Percentiles rank a stretch among this genome's conserved stretches.
These are phyloP conservation scores for Dynastes hyllus DNA, from an alignment of 2,888 invertebrate species.

Conservation along the genomic window DNA sequence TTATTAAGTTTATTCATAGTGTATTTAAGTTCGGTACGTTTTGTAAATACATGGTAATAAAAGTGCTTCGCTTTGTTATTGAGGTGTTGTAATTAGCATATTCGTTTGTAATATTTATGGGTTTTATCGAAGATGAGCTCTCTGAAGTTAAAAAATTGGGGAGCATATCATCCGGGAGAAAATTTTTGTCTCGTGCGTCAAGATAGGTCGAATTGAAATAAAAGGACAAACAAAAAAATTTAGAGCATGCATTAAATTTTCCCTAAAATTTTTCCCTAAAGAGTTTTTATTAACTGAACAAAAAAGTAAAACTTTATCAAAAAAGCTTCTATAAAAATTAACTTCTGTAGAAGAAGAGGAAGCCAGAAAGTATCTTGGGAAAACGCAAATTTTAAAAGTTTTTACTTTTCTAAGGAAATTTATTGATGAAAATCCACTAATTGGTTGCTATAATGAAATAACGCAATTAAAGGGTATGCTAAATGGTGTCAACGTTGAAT, in stretches of 20 bases:
- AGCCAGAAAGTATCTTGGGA: slow-evolving; percentile 74
- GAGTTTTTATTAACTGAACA: slow-evolving; percentile 77
- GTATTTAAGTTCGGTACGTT: neutral
- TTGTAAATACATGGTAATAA: neutral
- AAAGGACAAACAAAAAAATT: slow-evolving; percentile 76
- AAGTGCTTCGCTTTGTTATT: slow-evolving; percentile 3
- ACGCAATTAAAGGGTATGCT: slow-evolving; percentile 75
- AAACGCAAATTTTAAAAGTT: slow-evolving; percentile 76
- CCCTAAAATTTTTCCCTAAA: slow-evolving; percentile 77
- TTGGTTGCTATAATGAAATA: slow-evolving; percentile 83
- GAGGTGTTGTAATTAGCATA: neutral
- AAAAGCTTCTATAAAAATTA: slow-evolving; percentile 77
- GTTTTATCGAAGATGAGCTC: slow-evolving; percentile 79
- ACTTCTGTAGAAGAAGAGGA: slow-evolving; percentile 78
- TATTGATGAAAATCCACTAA: slow-evolving; percentile 80
- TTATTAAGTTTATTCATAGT: too few species aligned
- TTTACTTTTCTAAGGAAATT: slow-evolving; percentile 78
- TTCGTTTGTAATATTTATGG: slow-evolving; percentile 69
- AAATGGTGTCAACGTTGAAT: slow-evolving; percentile 71
- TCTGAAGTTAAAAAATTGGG: slow-evolving; percentile 77
- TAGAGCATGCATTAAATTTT: slow-evolving; percentile 80
- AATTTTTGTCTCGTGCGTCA: slow-evolving; percentile 80
- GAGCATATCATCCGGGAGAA: slow-evolving; percentile 78
- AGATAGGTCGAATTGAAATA: slow-evolving; percentile 79
- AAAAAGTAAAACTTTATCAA: slow-evolving; percentile 80